phyloP scores from a whole-genome alignment of 2,888 invertebrate species.

The Rotaria magnacalcarata region DNA sequence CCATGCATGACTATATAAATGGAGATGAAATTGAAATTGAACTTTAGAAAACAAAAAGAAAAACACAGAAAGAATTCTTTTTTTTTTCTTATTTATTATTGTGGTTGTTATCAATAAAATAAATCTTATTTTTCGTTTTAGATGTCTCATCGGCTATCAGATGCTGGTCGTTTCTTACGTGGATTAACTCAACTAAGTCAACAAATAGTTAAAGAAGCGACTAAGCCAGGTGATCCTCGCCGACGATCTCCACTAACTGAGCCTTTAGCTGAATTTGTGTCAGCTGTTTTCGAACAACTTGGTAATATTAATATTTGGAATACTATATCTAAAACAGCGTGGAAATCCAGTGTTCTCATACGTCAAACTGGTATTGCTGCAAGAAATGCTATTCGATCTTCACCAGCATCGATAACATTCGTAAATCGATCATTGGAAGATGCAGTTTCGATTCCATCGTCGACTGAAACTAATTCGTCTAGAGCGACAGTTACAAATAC shows the following conservation, averaged over 20 bases:
- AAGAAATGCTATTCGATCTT: not conserved
- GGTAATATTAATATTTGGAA: not conserved
- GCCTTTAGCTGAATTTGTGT: not conserved
- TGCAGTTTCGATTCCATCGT: not conserved
- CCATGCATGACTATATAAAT: conserved; percentile 53
- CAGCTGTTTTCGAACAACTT: not conserved
- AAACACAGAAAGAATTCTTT: not conserved
- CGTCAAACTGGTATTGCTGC: conserved; percentile 6
- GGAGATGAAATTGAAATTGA: conserved; percentile 6
- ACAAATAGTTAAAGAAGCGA: not conserved
- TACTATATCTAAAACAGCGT: not conserved
- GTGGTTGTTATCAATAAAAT: not conserved
- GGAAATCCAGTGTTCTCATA: conserved; percentile 17
- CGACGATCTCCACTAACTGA: not conserved
- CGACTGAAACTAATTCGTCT: not conserved
- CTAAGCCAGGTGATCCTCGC: not conserved
- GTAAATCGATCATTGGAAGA: not conserved
- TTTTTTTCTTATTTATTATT: not conserved
- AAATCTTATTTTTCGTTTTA: not conserved
- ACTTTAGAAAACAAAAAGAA: not conserved
- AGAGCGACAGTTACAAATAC: not conserved
- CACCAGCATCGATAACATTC: not conserved
- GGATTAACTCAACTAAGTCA: not conserved
- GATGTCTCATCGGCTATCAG: conserved; percentile 5
- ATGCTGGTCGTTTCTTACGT: not conserved